A percentile compares a stretch with the other conserved stretches of the same genome.
These are phyloP conservation scores for Osmerus mordax DNA, from an alignment of 2,113 vertebrate genomes.

Conservation along the genomic window DNA sequence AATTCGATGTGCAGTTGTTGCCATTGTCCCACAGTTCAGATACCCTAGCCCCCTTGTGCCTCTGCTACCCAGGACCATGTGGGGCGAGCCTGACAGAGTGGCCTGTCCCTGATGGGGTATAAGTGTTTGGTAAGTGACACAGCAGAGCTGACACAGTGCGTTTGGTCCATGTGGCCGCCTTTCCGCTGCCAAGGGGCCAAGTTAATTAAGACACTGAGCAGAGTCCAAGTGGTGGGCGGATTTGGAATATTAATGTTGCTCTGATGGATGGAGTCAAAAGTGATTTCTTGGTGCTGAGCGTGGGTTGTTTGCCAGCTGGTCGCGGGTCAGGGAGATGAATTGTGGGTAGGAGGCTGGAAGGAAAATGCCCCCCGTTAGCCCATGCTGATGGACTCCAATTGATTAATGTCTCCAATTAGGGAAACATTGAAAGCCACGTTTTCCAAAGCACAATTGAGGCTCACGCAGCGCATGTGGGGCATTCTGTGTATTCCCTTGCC, in stretches of 20 bases:
- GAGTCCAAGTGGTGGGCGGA: slow-evolving; percentile 55
- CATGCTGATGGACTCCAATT: slow-evolving; percentile 68
- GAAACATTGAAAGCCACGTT: slow-evolving; percentile 68
- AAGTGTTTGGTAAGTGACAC: slow-evolving; percentile 70
- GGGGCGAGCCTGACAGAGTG: slow-evolving; percentile 54
- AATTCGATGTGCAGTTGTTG: slow-evolving; percentile 81
- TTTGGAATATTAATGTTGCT: slow-evolving; percentile 75
- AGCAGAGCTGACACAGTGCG: slow-evolving; percentile 55
- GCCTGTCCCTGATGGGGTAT: slow-evolving; percentile 65
- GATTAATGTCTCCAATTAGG: slow-evolving; percentile 75
- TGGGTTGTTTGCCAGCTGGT: slow-evolving; percentile 75
- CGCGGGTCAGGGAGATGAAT: slow-evolving; percentile 56
- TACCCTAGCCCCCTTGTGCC: slow-evolving; percentile 58
- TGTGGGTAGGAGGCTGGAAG: slow-evolving; percentile 58
- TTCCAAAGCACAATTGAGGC: slow-evolving; percentile 58
- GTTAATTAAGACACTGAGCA: slow-evolving; percentile 66
- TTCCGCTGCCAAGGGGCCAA: slow-evolving; percentile 54
- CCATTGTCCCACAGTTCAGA: slow-evolving; percentile 76
- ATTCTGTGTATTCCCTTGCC: slow-evolving; percentile 56
- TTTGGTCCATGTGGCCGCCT: slow-evolving; percentile 58
- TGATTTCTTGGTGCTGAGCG: slow-evolving; percentile 72
- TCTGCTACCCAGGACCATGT: background rate
- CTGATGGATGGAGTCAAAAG: slow-evolving; percentile 79
- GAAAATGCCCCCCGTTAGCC: slow-evolving; percentile 44
- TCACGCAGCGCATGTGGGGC: slow-evolving; percentile 51